Base-by-base conservation (phyloP, 2,888 invertebrate species). In the Drosophila dives region DNA sequence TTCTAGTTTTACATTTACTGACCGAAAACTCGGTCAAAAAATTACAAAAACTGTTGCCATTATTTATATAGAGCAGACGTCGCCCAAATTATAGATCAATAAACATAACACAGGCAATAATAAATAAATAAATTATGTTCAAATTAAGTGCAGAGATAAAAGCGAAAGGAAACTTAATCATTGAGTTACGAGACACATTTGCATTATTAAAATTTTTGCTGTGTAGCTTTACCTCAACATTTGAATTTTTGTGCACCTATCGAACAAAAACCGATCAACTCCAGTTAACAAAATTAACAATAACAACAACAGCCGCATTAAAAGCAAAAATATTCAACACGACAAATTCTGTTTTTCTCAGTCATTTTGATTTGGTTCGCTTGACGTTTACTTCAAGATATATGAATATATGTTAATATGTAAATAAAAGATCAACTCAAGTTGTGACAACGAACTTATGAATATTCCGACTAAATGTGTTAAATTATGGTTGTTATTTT, bases 341-440 rank as follows among this genome's bases (percentile, higher is more conserved):
- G 26, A 40, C 53, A 48, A 49, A 20, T 48, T 58, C 38, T 20
- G 40, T 54, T 42, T 63, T 36, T 65, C 36, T 51, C 59, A 49
- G 51, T 55, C 29, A 54, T 40, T 42, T 75, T 66, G 62, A 68
- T 62, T 64, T 68, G 33, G 23, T 38, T 54, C 20, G 71, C 32
- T 54, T 66, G 65, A 60, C 67, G 63, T 62, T 76, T 56, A 62
- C 55, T 42, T 50, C 53, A 61, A 17, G 53, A 67, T 64, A 88
- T 89, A 81, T 79, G 81, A 81, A 89, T 89, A 86, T 73, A 83
- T 79, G 69, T 66, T 75, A 75, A 88, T 84, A 74, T 53, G 64
- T 64, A 68, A 86, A 74, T 70, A 81, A 65, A 48, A 58, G 58
- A 76, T 58, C 40, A 61, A 55, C 65, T 50, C 32, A 66, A 59